Conservation (phyloP, 2,113 vertebrate genomes). For the Tursiops truncatus region DNA sequence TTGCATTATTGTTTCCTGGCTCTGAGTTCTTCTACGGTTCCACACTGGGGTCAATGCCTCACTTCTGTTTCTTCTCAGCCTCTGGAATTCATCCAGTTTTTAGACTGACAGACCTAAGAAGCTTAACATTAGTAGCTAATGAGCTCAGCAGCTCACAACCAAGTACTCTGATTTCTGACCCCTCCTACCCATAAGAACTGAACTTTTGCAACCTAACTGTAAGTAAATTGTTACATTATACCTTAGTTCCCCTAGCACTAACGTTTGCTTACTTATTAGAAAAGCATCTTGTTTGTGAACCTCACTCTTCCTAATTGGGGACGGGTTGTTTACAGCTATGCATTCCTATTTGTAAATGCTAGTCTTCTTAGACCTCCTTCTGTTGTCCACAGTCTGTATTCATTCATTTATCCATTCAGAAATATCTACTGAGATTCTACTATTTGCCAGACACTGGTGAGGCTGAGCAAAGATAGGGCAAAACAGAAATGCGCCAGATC, state of each 20-base stretch:
- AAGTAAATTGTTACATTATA: not conserved
- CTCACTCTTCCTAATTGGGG: not conserved
- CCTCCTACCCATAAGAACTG: not conserved
- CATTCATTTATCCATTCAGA: not conserved
- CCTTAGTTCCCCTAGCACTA: not conserved
- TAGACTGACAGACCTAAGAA: not conserved
- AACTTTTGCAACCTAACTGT: not conserved
- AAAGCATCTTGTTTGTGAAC: not conserved
- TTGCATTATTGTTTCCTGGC: not conserved
- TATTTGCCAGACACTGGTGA: not conserved
- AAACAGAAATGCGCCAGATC: not conserved
- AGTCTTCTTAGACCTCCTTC: not conserved
- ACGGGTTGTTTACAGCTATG: not conserved
- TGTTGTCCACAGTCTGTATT: not conserved
- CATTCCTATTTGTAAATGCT: not conserved
- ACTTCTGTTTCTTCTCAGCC: not conserved
- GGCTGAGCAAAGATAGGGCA: not conserved
- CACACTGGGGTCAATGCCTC: not conserved
- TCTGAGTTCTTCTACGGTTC: not conserved
- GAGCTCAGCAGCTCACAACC: not conserved
- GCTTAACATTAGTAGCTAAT: not conserved
- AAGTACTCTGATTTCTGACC: not conserved
- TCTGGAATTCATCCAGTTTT: not conserved
- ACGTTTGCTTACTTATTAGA: not conserved
- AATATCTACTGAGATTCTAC: not conserved